phyloP scores from a whole-genome alignment of 1,140 invertebrate genomes.

The Nebria ingens region DNA sequence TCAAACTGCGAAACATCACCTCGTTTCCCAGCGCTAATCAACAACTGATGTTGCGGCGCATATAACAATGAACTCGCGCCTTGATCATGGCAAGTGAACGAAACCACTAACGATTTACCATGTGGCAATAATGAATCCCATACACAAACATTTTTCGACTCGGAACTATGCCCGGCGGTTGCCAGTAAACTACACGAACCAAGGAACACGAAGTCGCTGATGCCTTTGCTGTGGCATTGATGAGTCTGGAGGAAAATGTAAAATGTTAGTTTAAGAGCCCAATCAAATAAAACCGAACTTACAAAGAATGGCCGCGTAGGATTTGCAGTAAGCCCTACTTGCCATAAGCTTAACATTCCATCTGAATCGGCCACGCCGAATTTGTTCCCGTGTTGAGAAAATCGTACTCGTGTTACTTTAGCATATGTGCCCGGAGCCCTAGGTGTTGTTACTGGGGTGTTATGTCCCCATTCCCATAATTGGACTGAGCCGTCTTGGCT shows the following conservation, averaged over 20 bases:
- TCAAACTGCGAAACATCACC: slow-evolving; percentile 94
- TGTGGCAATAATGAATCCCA: slow-evolving; percentile 97
- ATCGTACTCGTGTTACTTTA: slow-evolving; percentile 91
- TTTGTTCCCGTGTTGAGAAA: slow-evolving; percentile 96
- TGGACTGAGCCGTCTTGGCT: slow-evolving; percentile 95
- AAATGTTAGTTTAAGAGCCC: neutral
- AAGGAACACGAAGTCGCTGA: slow-evolving; percentile 95
- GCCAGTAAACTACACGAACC: slow-evolving; percentile 94
- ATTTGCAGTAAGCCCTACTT: slow-evolving; percentile 76
- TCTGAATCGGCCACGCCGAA: slow-evolving; percentile 92
- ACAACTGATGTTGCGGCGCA: slow-evolving; percentile 81
- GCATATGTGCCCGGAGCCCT: slow-evolving; percentile 79
- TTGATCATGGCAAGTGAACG: slow-evolving; percentile 87
- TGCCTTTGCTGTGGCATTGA: slow-evolving; percentile 94
- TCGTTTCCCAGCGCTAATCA: slow-evolving; percentile 92
- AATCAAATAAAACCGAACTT: slow-evolving; percentile 39
- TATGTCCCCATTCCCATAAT: slow-evolving; percentile 96
- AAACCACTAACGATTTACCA: slow-evolving; percentile 83
- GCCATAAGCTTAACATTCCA: slow-evolving; percentile 85
- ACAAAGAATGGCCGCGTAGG: slow-evolving; percentile 90
- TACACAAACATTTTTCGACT: slow-evolving; percentile 94
- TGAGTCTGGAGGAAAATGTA: slow-evolving; percentile 60
- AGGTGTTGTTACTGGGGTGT: slow-evolving; percentile 77
- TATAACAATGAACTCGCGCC: slow-evolving; percentile 81
- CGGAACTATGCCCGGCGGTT: slow-evolving; percentile 93